Base-by-base conservation (phyloP, 1,140 invertebrate species). In the Linepithema humile region DNA sequence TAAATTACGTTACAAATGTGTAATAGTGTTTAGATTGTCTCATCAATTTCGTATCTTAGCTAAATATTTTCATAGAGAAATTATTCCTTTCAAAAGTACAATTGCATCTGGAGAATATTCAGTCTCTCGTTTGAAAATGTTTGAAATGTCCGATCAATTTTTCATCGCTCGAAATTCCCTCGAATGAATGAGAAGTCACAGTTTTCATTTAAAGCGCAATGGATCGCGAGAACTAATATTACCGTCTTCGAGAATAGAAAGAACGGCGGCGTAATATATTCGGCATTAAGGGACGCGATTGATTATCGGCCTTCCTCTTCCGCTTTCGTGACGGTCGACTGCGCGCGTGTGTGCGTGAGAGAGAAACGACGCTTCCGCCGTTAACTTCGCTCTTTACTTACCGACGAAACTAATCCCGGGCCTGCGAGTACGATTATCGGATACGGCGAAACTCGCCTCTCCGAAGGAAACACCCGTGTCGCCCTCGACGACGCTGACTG, bases 391-490 rank as follows among this genome's bases (percentile, higher is more conserved):
- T n/a, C n/a, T n/a, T n/a, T 40, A 69, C 64, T 80, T 70, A 70
- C 26, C 64, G n/a, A n/a, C 48, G 17, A 69, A 69, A 78, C 17
- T 80, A 69, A 80, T 80, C 55, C 35, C 23, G 35, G 26, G 26
- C n/a, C 75, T 15, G 48, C 12, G 35, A 69, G 45, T 26, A 57
- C 64, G 75, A 80, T 80, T 55, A 80, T 80, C 64, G 75, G 48
- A 77, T 65, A 77, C 26, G 67, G 57, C 60, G n/a, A 65, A 65
- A 59, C 65, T 77, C 73, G 20, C n/a, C n/a, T n/a, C n/a, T 17
- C 15, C 40, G 9, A 32, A 38, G 40, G n/a, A n/a, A 48, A 23
- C 60, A 48, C 35, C 15, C 32, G 70, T 23, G 23, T 9, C 2
- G 45, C 50, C 43, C 26, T 77, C 67, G 67, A 77, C 20, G 43